phyloP scores from a whole-genome alignment of 2,797 vertebrate genomes.

The Pipistrellus pygmaeus region DNA sequence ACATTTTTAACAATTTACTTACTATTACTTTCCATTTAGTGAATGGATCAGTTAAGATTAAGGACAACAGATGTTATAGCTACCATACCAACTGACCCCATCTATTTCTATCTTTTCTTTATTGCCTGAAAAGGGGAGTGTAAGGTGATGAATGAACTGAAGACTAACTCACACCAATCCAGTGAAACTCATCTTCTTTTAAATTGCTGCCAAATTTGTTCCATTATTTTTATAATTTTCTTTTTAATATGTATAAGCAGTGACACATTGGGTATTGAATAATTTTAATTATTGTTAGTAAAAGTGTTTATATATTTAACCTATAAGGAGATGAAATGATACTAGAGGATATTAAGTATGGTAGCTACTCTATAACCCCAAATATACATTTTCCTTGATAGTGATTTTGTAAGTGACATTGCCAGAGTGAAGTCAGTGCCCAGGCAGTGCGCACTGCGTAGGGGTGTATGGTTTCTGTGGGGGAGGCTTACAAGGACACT shows the following conservation, averaged over 20 bases:
- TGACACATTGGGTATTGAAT: not conserved
- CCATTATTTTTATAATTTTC: slow-evolving; percentile 16
- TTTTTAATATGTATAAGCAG: not conserved
- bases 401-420: slow-evolving; percentile 70
- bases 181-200: not conserved
- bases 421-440: slow-evolving; percentile 81
- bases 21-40: not conserved
- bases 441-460: slow-evolving; percentile 75
- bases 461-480: slow-evolving; percentile 82
- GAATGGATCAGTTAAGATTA: not conserved
- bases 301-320: not conserved
- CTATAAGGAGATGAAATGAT: not conserved
- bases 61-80: not conserved
- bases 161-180: not conserved
- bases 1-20: slow-evolving; percentile 2
- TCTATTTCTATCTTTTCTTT: not conserved
- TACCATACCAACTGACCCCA: not conserved
- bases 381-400: not conserved
- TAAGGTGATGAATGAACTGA: not conserved
- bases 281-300: not conserved
- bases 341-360: not conserved
- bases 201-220: not conserved
- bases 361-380: slow-evolving; percentile 52
- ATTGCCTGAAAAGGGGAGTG: not conserved
- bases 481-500: slow-evolving; percentile 84